Evolutionary conservation across 2,113 vertebrate genomes (phyloP), one percentile per base, ranked within the genome.

Genomic region (Pyxicephalus adspersus): DNA sequence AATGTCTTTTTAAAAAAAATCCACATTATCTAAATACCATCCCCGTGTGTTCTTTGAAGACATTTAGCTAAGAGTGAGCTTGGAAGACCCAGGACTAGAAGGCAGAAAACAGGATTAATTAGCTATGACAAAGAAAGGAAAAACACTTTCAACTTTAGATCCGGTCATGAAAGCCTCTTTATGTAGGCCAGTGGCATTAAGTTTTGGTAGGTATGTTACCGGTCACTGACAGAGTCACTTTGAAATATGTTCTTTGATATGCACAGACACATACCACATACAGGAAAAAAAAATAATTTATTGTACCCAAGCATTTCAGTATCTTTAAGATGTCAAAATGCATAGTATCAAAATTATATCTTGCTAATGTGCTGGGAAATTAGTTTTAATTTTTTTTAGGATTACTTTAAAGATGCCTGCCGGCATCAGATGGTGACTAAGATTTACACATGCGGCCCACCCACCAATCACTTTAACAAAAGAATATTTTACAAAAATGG

Each of bases 1-100:
- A 82, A 55, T 60, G 80, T 82, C 71, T 82, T 58, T 72, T 60
- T 61, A 74, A 81, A 54, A 72, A 74, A 82, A 28, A 66, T 63
- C 65, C 80, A 82, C 71, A 75, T 74, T 81, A 74, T 81, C 79
- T 72, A 81, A 81, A 81, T 81, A 74, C 79, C 70, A 74, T 74
- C 50, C 70, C 68, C 45, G 31, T 55, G 70, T 74, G 70, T 74
- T 81, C 70, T 81, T 81, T 81, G 79, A 81, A 81, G 68, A 74
- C 70, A 81, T 81, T 74, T 81, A 54, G 29, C 45, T 65, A 13
- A n/a, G 61, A 81, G 74, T 57, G 31, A 81, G 57, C 50, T 70
- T 54, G 23, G 23, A 60, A 72, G 67, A 31, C 66, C 16, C 25
- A 57, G 58, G 52, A 81, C 38, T 38, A 25, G 13, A 63, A 81